These are phyloP conservation scores for Gorilla gorilla DNA, from an alignment of 2,113 vertebrate species.

Conservation along the genomic window DNA sequence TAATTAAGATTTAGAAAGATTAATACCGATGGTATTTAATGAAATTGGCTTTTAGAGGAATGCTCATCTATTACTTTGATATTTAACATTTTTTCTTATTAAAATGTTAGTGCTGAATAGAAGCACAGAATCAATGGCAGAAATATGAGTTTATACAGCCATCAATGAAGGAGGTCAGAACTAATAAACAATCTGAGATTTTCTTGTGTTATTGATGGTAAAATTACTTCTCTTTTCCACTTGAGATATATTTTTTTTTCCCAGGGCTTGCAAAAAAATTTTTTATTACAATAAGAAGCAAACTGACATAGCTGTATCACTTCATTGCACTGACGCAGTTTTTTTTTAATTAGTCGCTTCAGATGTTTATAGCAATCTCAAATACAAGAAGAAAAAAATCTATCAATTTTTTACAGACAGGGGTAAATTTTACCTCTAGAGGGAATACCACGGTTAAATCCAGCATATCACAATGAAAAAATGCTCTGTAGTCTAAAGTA, in stretches of 20 bases:
- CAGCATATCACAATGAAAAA: slow-evolving; percentile 53
- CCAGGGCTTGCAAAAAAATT: not conserved
- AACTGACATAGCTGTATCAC: not conserved
- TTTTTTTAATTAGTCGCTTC: slow-evolving; percentile 56
- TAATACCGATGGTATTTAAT: slow-evolving; percentile 90
- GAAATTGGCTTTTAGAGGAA: slow-evolving; percentile 88
- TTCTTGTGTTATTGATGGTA: not conserved
- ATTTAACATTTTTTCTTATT: slow-evolving; percentile 87
- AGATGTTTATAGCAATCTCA: slow-evolving; percentile 54
- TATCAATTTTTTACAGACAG: slow-evolving; percentile 37
- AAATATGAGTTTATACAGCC: slow-evolving; percentile 74
- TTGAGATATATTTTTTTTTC: not conserved
- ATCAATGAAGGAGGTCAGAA: slow-evolving; percentile 17
- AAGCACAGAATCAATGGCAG: slow-evolving; percentile 71
- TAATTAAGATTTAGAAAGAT: slow-evolving; percentile 90
- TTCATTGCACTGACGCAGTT: not conserved
- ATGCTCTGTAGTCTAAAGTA: slow-evolving; percentile 51
- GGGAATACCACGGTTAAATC: slow-evolving; percentile 48
- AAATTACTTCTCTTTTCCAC: slow-evolving; percentile 25
- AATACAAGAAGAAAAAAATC: not conserved
- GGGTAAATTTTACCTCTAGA: slow-evolving; percentile 43
- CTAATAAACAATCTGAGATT: slow-evolving; percentile 42
- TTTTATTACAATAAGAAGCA: not conserved
- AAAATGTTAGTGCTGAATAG: slow-evolving; percentile 86
- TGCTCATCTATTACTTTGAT: slow-evolving; percentile 89